These are phyloP conservation scores for Harpagifer antarcticus DNA, from an alignment of 2,797 vertebrate species.

Conservation along the genomic window DNA sequence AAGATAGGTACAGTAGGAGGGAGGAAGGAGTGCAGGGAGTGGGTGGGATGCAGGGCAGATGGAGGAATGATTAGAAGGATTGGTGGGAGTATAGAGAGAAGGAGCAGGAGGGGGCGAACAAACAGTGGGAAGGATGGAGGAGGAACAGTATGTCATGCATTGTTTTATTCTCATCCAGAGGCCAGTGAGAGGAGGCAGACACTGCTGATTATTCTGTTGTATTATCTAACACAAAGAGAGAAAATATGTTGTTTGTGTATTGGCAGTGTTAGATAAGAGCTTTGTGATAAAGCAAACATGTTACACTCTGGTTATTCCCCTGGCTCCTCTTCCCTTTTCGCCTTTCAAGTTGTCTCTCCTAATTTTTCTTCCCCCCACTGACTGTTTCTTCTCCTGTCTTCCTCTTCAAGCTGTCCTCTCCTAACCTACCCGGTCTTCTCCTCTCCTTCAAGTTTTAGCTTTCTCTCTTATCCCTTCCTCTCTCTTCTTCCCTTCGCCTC, in stretches of 20 bases:
- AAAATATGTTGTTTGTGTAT: constrained; percentile 62
- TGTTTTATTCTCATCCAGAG: constrained; percentile 82
- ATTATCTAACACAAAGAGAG: constrained; percentile 74
- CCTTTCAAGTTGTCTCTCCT: constrained; percentile 8
- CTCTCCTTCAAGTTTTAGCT: background rate
- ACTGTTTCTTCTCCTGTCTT: background rate
- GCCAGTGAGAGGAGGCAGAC: constrained; percentile 79
- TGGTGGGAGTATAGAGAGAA: constrained; percentile 71
- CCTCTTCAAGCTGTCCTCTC: background rate
- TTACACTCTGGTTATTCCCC: constrained; percentile 29
- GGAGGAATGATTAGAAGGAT: constrained; percentile 58
- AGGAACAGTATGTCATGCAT: constrained; percentile 75
- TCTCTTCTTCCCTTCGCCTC: background rate
- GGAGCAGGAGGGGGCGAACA: constrained; percentile 56
- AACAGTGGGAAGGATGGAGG: constrained; percentile 75
- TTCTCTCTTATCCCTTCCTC: constrained; percentile 1
- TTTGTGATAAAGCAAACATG: constrained; percentile 50
- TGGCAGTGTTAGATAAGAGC: constrained; percentile 60
- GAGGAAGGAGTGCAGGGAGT: constrained; percentile 12
- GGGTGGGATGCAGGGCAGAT: constrained; percentile 42
- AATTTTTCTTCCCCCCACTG: background rate
- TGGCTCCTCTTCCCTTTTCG: background rate
- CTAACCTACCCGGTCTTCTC: background rate
- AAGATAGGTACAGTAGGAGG: constrained; percentile 24
- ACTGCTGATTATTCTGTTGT: constrained; percentile 76